A percentile compares a stretch with the other conserved stretches of the same genome.
Evolutionary conservation across 2,113 vertebrate genomes (phyloP).

Genomic region (Atractosteus spatula): DNA sequence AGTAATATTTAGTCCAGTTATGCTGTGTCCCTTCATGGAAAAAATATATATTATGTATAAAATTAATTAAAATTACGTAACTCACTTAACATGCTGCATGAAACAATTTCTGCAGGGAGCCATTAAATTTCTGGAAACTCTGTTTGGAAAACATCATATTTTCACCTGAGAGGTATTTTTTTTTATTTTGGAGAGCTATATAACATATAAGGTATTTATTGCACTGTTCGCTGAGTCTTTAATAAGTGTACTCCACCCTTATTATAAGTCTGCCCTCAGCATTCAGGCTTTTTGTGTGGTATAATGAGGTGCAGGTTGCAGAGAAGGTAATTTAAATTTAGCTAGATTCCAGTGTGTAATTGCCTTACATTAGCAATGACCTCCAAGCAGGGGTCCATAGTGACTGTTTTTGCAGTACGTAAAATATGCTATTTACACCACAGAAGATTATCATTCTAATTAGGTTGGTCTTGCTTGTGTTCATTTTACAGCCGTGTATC

Average conservation of each 20-base stretch:
- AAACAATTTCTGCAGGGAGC: neutral
- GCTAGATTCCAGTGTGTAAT: conserved; percentile 4
- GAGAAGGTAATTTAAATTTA: neutral
- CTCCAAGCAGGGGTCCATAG: neutral
- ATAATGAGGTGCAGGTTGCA: conserved; percentile 8
- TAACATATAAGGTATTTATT: neutral
- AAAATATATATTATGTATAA: no score
- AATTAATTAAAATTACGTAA: no score
- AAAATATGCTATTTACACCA: neutral
- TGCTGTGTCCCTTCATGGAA: no score
- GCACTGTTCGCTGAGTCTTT: neutral
- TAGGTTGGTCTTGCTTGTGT: neutral
- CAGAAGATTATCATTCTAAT: neutral
- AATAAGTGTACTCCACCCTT: neutral
- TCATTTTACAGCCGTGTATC: neutral
- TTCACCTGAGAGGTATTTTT: neutral
- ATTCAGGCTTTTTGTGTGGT: neutral
- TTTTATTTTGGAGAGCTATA: neutral
- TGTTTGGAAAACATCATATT: neutral
- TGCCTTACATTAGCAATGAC: conserved; percentile 7
- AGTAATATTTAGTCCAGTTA: no score
- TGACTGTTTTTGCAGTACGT: neutral
- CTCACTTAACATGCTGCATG: conserved; percentile 9
- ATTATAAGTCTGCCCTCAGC: neutral
- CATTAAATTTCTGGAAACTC: conserved; percentile 1